Evolutionary conservation across 2,888 invertebrate genomes (phyloP).

Genomic region (Toxonevra muliebris): DNA sequence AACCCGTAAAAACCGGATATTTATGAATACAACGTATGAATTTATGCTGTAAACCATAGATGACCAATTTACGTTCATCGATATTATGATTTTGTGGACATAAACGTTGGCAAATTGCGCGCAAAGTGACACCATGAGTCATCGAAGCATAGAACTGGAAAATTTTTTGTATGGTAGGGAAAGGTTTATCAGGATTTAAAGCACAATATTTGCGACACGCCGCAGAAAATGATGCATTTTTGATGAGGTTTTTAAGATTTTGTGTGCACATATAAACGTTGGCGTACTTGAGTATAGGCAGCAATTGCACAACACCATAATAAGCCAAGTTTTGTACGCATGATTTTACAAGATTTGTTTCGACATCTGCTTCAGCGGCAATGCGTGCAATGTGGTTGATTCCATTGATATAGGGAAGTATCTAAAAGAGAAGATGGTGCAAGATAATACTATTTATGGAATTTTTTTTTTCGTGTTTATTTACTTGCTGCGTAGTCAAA

Average conservation of each 20-base stretch:
- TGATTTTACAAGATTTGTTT: conserved; percentile 91
- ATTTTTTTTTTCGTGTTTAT: background rate
- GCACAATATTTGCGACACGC: conserved; percentile 71
- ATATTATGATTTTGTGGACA: conserved; percentile 70
- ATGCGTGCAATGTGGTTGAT: conserved; percentile 92
- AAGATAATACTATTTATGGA: background rate
- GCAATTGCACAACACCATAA: conserved; percentile 76
- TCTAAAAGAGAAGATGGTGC: conserved; percentile 43
- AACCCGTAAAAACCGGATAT: conserved; percentile 67
- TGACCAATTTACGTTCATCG: conserved; percentile 67
- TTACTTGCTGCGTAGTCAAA: conserved; percentile 90
- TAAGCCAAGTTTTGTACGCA: conserved; percentile 92
- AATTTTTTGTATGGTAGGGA: conserved; percentile 61
- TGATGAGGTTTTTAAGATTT: conserved; percentile 74
- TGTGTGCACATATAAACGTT: conserved; percentile 87
- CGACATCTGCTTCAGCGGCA: conserved; percentile 89
- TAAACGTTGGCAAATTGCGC: conserved; percentile 74
- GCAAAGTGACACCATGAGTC: conserved; percentile 76
- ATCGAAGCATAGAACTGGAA: conserved; percentile 72
- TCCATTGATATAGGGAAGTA: conserved; percentile 86
- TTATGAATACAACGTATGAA: conserved; percentile 71
- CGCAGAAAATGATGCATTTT: conserved; percentile 73
- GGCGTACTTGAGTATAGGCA: conserved; percentile 85
- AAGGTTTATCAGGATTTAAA: conserved; percentile 54
- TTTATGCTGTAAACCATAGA: conserved; percentile 70